phyloP scores from a whole-genome alignment of 2,797 vertebrate species.

The Tokudaia muenninki region DNA sequence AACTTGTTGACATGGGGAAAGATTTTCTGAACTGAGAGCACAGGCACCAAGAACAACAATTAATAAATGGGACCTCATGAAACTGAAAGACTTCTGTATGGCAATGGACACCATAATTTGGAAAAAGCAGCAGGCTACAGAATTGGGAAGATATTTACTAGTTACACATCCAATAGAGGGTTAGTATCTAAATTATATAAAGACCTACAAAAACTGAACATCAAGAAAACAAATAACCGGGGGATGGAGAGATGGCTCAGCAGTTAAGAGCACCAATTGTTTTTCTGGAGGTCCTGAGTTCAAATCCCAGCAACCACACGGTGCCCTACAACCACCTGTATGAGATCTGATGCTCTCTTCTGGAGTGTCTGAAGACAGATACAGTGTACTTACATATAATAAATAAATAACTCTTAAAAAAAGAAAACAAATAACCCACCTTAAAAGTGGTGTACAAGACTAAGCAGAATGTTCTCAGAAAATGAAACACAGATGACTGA shows the following conservation, averaged over 20 bases:
- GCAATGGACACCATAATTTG: not conserved
- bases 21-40: not conserved
- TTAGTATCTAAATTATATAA: not conserved
- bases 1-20: not conserved
- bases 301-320: too few species aligned
- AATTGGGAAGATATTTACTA: not conserved
- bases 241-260: too few species aligned
- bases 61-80: not conserved
- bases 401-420: too few species aligned
- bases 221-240: not conserved
- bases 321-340: too few species aligned
- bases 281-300: too few species aligned
- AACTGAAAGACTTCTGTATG: not conserved
- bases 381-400: too few species aligned
- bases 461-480: not conserved
- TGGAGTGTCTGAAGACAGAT: too few species aligned
- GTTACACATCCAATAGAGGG: not conserved
- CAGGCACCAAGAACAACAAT: not conserved
- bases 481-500: not conserved
- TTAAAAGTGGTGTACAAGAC: not conserved
- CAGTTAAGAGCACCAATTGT: too few species aligned
- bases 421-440: not conserved
- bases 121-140: not conserved
- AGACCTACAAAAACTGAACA: not conserved
- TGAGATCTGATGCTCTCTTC: too few species aligned